Evolutionary conservation across 2,888 invertebrate species (phyloP), one percentile per base, ranked within the genome.

Genomic region (Crioceris asparagi): DNA sequence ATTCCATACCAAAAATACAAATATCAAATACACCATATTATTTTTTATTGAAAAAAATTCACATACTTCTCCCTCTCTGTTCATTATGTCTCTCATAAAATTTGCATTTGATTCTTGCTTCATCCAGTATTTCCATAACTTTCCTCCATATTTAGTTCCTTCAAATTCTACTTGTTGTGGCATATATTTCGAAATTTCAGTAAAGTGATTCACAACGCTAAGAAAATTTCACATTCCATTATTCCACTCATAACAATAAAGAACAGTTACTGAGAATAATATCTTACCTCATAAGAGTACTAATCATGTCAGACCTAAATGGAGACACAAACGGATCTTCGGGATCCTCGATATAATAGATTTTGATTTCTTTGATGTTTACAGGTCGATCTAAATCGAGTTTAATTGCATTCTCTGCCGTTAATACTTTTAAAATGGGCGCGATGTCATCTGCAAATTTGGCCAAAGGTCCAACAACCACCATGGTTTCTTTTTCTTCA

Each of bases 391-490:
- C 74, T 8, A 88, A 59, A 36, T 75, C 68, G 1, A 84, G 57
- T 16, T 65, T 63, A 0, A 57, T 50, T 0, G 67, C 64, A 38
- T 72, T 71, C 11, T 73, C 67, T 0, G 69, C 77, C 0, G 74
- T 60, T 2, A 82, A 60, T 16, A 82, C 66, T 64, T 76, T 78
- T 2, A 88, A 70, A 42, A 91, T 67, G 0, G 91, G 86, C 17
- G 72, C 65, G 36, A 97, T 69, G 67, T 97, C 97, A 14, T 70
- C 71, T 12, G 82, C 77, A 60, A 79, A 79, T 32, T 81, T 75
- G 40, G 81, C 74, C 60, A 92, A 74, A 29, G 93, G 90, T 0
- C 96, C 94, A 1, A 78, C 79, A 12, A 77, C 74, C 1, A 90
- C 80, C 77, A 93, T 90, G 0, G 85, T 78, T 3, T 76, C 68